Percentiles rank a stretch among this genome's conserved stretches.
These are phyloP conservation scores for Lordiphosa clarofinis DNA, from an alignment of 1,140 invertebrate species.

Conservation along the genomic window DNA sequence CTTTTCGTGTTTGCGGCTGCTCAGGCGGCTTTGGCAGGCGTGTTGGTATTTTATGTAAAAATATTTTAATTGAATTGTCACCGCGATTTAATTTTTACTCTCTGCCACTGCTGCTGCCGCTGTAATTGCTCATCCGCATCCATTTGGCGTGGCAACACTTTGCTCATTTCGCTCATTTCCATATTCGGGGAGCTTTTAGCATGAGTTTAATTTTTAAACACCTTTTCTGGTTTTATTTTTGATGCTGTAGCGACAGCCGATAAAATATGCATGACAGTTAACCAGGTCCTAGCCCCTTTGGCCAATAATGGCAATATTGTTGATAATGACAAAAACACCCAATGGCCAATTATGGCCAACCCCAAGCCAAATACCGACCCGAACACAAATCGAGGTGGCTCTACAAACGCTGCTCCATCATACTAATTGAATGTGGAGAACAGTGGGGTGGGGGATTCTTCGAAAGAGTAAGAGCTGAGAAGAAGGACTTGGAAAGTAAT, in stretches of 20 bases:
- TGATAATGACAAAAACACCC: slow-evolving; percentile 67
- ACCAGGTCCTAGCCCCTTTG: slow-evolving; percentile 2
- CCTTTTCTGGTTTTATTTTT: slow-evolving; percentile 63
- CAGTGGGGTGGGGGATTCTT: no score
- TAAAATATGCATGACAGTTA: slow-evolving; percentile 64
- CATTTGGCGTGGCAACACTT: slow-evolving; percentile 30
- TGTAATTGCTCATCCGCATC: slow-evolving; percentile 22
- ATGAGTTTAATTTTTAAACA: slow-evolving; percentile 77
- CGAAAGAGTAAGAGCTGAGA: no score
- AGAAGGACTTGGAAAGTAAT: no score
- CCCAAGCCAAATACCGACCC: slow-evolving; percentile 9
- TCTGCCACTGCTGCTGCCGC: background rate
- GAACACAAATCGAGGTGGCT: no score
- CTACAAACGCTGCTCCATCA: no score
- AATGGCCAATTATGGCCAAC: slow-evolving; percentile 64
- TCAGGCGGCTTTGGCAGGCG: slow-evolving; percentile 57
- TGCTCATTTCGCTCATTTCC: slow-evolving; percentile 58
- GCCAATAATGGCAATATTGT: slow-evolving; percentile 48
- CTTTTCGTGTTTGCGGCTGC: slow-evolving; percentile 55
- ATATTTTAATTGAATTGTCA: slow-evolving; percentile 78
- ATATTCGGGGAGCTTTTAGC: slow-evolving; percentile 71
- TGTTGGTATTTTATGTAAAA: slow-evolving; percentile 66
- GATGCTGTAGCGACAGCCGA: slow-evolving; percentile 45
- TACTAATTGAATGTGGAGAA: no score
- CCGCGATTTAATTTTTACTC: slow-evolving; percentile 51